Evolutionary conservation across 2,888 invertebrate species (phyloP).

Genomic region (Serripes groenlandicus): DNA sequence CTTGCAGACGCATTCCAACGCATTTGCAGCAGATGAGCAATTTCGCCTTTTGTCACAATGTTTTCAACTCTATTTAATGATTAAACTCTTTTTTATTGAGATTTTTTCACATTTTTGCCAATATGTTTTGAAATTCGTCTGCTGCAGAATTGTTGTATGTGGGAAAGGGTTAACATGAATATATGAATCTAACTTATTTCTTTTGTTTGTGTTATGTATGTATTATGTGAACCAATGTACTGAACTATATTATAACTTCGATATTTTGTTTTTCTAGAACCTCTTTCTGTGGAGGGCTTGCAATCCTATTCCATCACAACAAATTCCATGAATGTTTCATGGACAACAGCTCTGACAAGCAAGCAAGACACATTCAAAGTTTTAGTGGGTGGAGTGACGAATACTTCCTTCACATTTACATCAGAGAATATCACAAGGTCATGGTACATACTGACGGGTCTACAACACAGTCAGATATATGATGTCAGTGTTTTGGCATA

Average conservation of each 20-base stretch:
- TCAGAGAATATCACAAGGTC: constrained; percentile 41
- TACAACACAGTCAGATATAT: constrained; percentile 72
- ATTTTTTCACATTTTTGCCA: no score
- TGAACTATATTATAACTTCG: background rate
- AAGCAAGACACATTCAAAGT: constrained; percentile 56
- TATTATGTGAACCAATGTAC: no score
- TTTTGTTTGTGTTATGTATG: background rate
- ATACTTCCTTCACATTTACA: constrained; percentile 29
- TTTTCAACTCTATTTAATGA: no score
- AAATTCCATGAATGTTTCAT: constrained; percentile 53
- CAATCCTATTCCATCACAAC: constrained; percentile 38
- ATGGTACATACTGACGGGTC: constrained; percentile 61
- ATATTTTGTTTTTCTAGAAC: constrained; percentile 52
- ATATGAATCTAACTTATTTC: background rate
- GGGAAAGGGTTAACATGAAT: no score
- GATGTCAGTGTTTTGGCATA: constrained; percentile 69
- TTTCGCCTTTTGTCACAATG: no score
- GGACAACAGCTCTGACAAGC: constrained; percentile 65
- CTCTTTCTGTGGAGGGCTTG: constrained; percentile 66
- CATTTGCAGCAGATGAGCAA: no score
- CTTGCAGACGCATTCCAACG: no score
- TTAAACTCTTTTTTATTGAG: no score
- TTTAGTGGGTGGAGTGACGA: constrained; percentile 43
- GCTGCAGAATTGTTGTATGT: no score
- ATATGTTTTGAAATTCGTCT: no score